Evolutionary conservation across 2,113 vertebrate genomes (phyloP), one percentile per base, ranked within the genome.

Genomic region (Polypterus senegalus): DNA sequence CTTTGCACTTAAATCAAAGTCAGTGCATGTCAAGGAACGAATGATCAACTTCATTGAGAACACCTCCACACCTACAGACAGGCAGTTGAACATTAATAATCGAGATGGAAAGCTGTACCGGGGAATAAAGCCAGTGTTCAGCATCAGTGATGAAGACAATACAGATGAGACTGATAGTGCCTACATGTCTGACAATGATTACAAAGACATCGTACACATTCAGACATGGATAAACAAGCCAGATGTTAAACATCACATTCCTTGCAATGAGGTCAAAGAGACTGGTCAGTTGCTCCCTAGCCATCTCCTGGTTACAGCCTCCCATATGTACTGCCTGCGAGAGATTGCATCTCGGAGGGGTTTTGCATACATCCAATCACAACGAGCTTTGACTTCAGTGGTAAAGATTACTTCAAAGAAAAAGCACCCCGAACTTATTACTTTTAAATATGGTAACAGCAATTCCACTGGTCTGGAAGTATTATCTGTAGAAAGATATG

Each of bases 401-500:
- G 81, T 89, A 63, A 89, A 89, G 80, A 89, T 89, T 56, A 89
- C 88, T 46, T 89, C 88, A n/a, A 89, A 89, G 76, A 89, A 89
- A 74, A 89, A 88, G 66, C 88, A 89, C 64, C 88, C 88, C 0
- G 88, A 89, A 67, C 75, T 89, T 64, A 89, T 89, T 74, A 89
- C 88, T 48, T 89, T 89, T 78, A 89, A 89, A 67, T 89, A 84
- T 43, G 86, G 88, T 79, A 89, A 85, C 58, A 88, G 82, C 72
- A 87, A 72, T 72, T 68, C 80, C 75, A 76, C 88, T 8, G 85
- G 86, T 66, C 82, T 89, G 77, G 88, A 89, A 75, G 79, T 89
- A 61, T 69, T 85, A 76, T 86, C 88, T 67, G 77, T 89, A 57
- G 88, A 89, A 77, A 88, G 86, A 86, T 89, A 89, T 74, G 82